Base-by-base conservation (phyloP, 1,140 invertebrate species). In the Saccostrea cuccullata region DNA sequence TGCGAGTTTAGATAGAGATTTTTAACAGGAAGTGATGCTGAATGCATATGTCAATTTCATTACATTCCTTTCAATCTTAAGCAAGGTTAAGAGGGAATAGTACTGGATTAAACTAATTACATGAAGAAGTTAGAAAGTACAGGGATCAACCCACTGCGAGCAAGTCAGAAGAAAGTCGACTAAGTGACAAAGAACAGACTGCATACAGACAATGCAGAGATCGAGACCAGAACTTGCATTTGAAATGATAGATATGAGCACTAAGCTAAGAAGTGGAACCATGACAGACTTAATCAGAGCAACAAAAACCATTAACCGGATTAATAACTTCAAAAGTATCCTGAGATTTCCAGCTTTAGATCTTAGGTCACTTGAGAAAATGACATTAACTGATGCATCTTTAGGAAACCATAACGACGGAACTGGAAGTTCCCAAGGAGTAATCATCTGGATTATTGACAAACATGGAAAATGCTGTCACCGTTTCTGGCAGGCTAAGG, bases 211-310 rank as follows among this genome's bases (percentile, higher is more conserved):
- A 82, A 86, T 87, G 47, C 86, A 87, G 82, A 73, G 84, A 23
- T 90, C 87, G 26, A 86, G 89, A 73, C 90, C 86, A 26, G 90
- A 91, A 60, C 60, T 89, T 55, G 88, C 67, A 26, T 92, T 89
- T 89, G 85, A 90, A 55, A 40, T 36, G 30, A 36, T 36, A 36
- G 30, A 36, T 36, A 36, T 36, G 30, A 36, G 30, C 30, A 36
- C 30, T 36, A 36, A 36, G 2, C 30, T 36, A 36, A 36, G 30
- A 36, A 36, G 30, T 36, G 30, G 30, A 36, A 36, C 30, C 30
- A 2, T 36, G 30, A 36, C 30, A 36, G 30, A 36, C 30, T 36
- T 36, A 36, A 36, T 36, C 30, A 36, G 30, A 36, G 30, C 30
- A 36, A 36, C 30, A 36, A 36, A 36, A 36, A 36, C 30, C 30